phyloP scores from a whole-genome alignment of 2,113 vertebrate species.

The Pungitius pungitius region DNA sequence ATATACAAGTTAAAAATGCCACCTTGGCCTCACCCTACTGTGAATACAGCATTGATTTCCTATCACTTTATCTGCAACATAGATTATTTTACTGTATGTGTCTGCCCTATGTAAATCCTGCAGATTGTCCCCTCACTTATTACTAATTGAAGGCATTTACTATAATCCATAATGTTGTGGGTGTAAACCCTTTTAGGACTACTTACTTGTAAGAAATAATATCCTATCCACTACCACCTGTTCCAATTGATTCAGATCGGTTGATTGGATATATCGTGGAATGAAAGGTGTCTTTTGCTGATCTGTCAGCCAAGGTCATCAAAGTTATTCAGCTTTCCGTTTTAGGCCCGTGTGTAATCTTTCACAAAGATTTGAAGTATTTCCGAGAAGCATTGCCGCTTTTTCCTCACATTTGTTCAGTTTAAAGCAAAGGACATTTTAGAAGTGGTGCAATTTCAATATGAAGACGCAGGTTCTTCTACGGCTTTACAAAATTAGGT shows the following conservation, averaged over 20 bases:
- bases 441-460: too few species aligned
- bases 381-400: slow-evolving; percentile 9
- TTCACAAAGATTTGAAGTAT: slow-evolving; percentile 14
- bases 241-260: background rate
- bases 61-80: background rate
- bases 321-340: slow-evolving; percentile 6
- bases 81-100: background rate
- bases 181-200: background rate
- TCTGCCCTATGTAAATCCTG: slow-evolving; percentile 10
- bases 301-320: slow-evolving; percentile 30
- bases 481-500: too few species aligned
- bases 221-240: background rate
- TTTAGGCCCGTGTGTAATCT: slow-evolving; percentile 27
- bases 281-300: slow-evolving; percentile 17
- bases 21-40: background rate
- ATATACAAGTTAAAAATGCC: too few species aligned
- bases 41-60: slow-evolving; percentile 7
- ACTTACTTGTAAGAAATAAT: background rate
- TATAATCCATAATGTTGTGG: background rate
- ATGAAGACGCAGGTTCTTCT: too few species aligned
- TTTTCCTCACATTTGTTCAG: slow-evolving; percentile 2
- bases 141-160: slow-evolving; percentile 6
- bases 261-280: background rate
- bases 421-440: too few species aligned
- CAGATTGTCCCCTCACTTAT: slow-evolving; percentile 12